These are phyloP conservation scores for Catostomus latipinnis DNA, from an alignment of 2,797 vertebrate species.

Conservation along the genomic window DNA sequence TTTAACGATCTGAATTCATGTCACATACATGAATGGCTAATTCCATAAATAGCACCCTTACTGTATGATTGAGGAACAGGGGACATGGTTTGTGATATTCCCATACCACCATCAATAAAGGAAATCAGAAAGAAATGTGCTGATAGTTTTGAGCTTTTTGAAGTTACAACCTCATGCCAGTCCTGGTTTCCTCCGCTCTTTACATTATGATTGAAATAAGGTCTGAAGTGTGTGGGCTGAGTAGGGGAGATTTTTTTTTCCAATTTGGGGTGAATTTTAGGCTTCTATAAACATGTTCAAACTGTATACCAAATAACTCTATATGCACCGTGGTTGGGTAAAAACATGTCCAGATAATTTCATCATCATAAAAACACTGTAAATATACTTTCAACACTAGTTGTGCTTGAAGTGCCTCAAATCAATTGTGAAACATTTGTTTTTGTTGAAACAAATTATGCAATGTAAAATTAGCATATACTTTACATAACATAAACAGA, in stretches of 20 bases:
- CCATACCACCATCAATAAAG: slow-evolving; percentile 41
- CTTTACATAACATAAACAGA: not conserved
- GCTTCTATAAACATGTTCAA: slow-evolving; percentile 74
- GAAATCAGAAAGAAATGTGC: slow-evolving; percentile 42
- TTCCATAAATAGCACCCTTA: slow-evolving; percentile 14
- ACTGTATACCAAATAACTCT: slow-evolving; percentile 68
- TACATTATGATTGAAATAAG: slow-evolving; percentile 63
- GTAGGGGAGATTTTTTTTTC: slow-evolving; percentile 61
- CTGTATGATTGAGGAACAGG: slow-evolving; percentile 30
- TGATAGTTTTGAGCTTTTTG: slow-evolving; percentile 59
- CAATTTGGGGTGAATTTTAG: slow-evolving; percentile 73
- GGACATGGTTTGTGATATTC: slow-evolving; percentile 41
- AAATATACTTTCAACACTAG: slow-evolving; percentile 20
- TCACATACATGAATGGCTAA: too few species aligned
- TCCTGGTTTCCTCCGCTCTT: slow-evolving; percentile 67
- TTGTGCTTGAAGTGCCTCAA: not conserved
- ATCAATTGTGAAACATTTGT: slow-evolving; percentile 14
- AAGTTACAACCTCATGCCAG: slow-evolving; percentile 64
- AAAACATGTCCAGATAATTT: slow-evolving; percentile 65
- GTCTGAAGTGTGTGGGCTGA: slow-evolving; percentile 60
- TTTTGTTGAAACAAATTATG: slow-evolving; percentile 30
- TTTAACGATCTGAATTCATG: too few species aligned
- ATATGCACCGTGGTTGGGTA: slow-evolving; percentile 61
- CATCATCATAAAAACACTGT: slow-evolving; percentile 58
- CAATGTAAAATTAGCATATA: not conserved